Evolutionary conservation across 2,797 vertebrate species (phyloP), one percentile per base, ranked within the genome.

Genomic region (Gymnoscopelus microlampas): DNA sequence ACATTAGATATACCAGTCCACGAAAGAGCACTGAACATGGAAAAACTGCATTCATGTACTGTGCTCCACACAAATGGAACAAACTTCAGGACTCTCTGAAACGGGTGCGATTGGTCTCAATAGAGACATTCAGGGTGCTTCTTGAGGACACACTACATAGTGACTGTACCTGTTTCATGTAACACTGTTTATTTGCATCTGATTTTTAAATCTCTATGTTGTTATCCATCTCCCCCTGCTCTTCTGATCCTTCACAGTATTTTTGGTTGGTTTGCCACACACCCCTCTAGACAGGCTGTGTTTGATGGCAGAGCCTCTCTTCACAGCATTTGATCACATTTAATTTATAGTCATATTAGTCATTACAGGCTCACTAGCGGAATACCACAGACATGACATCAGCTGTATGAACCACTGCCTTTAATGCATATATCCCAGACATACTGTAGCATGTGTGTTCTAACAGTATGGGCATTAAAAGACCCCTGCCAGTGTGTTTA

Each of bases 261-360:
- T 75, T 76, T 72, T 71, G 61, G 53, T 29, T 35, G 3, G 53
- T 24, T 32, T 32, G 26, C 26, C 26, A 29, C 26, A 29, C 26
- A 29, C 3, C 26, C 26, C 26, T 29, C 47, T 3, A 64, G 68
- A 77, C 19, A 29, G 68, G 67, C 51, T 3, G 26, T 68, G 56
- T 83, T 83, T 83, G 70, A 57, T 60, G 60, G 61, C 64, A 55
- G 7, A 61, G 76, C 66, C 71, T 73, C 26, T 44, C 48, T 68
- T 5, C 11, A 53, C 49, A 59, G 48, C 29, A 11, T 13, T n/a
- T 7, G 1, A 47, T 56, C 55, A 13, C 11, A n/a, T 26, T 26
- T 24, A 53, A 19, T 44, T 8, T 9, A 39, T 39, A 39, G 39
- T 39, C 60, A 71, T 61, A 75, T 71, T 47, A 15, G n/a, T 57